Percentiles rank a stretch among this genome's conserved stretches.
These are phyloP conservation scores for Channallabes apus DNA, from an alignment of 2,797 vertebrate species.

Conservation along the genomic window DNA sequence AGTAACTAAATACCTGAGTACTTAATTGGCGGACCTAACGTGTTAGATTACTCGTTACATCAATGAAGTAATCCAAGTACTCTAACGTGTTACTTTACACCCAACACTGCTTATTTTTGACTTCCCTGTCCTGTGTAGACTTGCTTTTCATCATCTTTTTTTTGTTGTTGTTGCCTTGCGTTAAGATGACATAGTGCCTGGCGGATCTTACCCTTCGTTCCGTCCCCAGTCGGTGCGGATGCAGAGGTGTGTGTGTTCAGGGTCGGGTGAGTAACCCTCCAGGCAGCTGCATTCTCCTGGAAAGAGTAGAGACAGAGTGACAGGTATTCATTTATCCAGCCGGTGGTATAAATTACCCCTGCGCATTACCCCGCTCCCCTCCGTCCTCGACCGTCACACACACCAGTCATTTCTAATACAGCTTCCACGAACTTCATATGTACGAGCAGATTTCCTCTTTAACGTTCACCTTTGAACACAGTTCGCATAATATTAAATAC, in stretches of 20 bases:
- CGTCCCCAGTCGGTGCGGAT: slow-evolving; percentile 95
- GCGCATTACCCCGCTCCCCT: background rate
- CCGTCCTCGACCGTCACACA: slow-evolving; percentile 34
- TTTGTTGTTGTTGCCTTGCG: slow-evolving; percentile 39
- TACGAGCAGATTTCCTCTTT: background rate
- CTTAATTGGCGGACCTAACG: too few species aligned
- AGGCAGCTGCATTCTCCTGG: slow-evolving; percentile 97
- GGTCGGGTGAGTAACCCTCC: slow-evolving; percentile 91
- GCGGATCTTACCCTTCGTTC: slow-evolving; percentile 89
- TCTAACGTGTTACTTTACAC: too few species aligned
- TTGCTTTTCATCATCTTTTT: slow-evolving; percentile 25
- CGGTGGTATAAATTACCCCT: slow-evolving; percentile 49
- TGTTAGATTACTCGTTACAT: too few species aligned
- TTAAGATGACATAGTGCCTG: slow-evolving; percentile 40
- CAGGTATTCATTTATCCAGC: slow-evolving; percentile 57
- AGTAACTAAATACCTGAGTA: too few species aligned
- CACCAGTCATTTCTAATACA: slow-evolving; percentile 38
- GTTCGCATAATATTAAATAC: background rate
- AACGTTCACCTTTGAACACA: background rate
- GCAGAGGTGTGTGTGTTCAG: slow-evolving; percentile 88
- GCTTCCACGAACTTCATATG: background rate
- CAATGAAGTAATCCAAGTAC: too few species aligned
- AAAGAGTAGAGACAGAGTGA: slow-evolving; percentile 38
- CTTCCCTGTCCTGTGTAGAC: slow-evolving; percentile 28
- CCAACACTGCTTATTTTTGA: slow-evolving; percentile 1